These are phyloP conservation scores for Apoda limacodes DNA, from an alignment of 2,888 invertebrate species.

Conservation along the genomic window DNA sequence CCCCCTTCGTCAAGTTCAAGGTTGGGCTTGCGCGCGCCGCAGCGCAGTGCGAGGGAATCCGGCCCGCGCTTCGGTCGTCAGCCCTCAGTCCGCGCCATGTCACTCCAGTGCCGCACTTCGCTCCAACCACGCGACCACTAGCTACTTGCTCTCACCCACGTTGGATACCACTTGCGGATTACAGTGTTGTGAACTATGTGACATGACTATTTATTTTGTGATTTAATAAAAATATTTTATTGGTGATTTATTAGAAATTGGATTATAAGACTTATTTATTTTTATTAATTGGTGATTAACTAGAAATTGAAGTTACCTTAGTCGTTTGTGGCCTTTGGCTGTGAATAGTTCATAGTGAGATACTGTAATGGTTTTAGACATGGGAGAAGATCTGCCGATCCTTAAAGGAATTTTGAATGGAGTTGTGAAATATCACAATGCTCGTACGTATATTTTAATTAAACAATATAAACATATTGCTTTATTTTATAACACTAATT, in stretches of 20 bases:
- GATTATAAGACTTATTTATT: constrained; percentile 11
- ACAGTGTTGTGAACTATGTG: constrained; percentile 61
- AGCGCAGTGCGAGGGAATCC: constrained; percentile 70
- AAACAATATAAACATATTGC: too few species aligned
- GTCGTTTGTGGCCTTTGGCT: constrained; percentile 61
- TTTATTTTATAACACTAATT: too few species aligned
- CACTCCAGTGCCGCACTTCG: constrained; percentile 45
- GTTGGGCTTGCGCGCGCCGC: constrained; percentile 71
- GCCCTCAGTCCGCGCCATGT: constrained; percentile 61
- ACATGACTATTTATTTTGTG: constrained; percentile 34
- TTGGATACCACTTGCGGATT: constrained; percentile 46
- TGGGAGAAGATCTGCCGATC: constrained; percentile 92
- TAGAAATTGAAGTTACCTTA: constrained; percentile 53
- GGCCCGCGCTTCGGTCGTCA: constrained; percentile 69
- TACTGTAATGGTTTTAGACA: constrained; percentile 69
- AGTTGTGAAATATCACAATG: constrained; percentile 92
- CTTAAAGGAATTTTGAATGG: constrained; percentile 92
- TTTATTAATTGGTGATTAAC: constrained; percentile 33
- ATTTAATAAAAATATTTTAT: constrained; percentile 20
- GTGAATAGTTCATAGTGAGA: constrained; percentile 57
- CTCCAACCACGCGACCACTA: constrained; percentile 48
- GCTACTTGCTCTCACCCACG: constrained; percentile 36
- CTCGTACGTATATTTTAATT: constrained; percentile 95
- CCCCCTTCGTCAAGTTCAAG: constrained; percentile 70
- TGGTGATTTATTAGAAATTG: too few species aligned